A percentile compares a stretch with the other conserved stretches of the same genome.
These are phyloP conservation scores for Copsychus sechellarum DNA, from an alignment of 2,113 vertebrate species.

Conservation along the genomic window DNA sequence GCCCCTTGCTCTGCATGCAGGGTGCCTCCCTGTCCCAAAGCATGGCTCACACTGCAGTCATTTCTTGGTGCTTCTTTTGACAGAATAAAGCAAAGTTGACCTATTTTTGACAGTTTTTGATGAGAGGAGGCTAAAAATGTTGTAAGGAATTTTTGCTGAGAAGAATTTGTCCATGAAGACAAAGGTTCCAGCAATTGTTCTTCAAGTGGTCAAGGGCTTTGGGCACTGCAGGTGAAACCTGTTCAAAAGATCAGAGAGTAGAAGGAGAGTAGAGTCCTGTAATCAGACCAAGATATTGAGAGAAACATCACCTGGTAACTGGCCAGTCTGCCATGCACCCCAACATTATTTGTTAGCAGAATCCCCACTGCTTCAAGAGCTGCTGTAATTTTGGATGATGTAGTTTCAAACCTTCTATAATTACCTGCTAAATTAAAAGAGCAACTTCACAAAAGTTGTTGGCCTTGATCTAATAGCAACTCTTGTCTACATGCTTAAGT, in stretches of 20 bases:
- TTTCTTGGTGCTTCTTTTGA: not conserved
- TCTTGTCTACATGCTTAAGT: not conserved
- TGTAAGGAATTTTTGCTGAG: not conserved
- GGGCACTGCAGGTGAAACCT: not conserved
- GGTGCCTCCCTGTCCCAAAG: not conserved
- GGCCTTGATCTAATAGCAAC: not conserved
- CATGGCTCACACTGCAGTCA: not conserved
- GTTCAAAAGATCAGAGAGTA: not conserved
- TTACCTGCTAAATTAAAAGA: not conserved
- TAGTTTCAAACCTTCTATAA: not conserved
- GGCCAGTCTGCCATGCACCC: not conserved
- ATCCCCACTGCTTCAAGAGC: not conserved
- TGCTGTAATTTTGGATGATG: not conserved
- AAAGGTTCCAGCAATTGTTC: not conserved
- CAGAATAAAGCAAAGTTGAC: not conserved
- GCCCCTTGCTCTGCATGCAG: not conserved
- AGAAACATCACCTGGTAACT: not conserved
- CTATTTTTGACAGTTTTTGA: conserved; percentile 36
- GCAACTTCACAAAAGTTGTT: not conserved
- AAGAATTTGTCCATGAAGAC: not conserved
- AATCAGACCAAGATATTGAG: not conserved
- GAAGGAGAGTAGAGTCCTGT: not conserved
- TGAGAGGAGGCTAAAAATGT: not conserved
- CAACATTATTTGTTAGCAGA: not conserved
- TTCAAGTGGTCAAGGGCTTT: not conserved